These are phyloP conservation scores for Amphipoea lucens DNA, from an alignment of 2,888 invertebrate genomes.

Conservation along the genomic window DNA sequence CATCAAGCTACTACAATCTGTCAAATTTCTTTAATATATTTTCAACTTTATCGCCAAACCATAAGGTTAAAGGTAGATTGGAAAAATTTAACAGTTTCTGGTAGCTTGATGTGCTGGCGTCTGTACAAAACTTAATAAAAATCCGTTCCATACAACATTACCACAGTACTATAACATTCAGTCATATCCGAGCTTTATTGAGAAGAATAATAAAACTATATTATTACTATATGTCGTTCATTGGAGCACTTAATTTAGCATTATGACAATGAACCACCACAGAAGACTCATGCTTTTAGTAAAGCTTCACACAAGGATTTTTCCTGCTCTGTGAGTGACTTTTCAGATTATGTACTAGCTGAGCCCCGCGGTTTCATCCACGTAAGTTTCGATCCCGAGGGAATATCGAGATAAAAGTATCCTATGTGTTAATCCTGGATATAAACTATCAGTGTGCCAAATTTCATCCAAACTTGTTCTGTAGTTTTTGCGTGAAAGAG, in stretches of 20 bases:
- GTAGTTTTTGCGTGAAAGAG: too few species aligned
- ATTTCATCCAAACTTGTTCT: background rate
- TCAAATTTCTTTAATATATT: too few species aligned
- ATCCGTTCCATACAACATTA: slow-evolving; percentile 2
- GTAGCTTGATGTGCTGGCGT: too few species aligned
- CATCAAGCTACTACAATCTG: too few species aligned
- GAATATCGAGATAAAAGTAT: too few species aligned
- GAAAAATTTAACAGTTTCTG: too few species aligned
- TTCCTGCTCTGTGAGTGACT: background rate
- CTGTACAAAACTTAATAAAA: slow-evolving; percentile 23
- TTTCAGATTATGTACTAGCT: background rate
- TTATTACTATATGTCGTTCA: slow-evolving; percentile 57
- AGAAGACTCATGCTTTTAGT: slow-evolving; percentile 29
- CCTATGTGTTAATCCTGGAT: background rate
- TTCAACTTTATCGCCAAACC: too few species aligned
- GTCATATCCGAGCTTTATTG: slow-evolving; percentile 47
- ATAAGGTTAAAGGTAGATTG: too few species aligned
- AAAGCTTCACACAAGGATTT: background rate
- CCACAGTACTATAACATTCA: slow-evolving; percentile 20
- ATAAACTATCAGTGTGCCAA: background rate
- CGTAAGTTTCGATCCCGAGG: too few species aligned
- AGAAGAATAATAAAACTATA: slow-evolving; percentile 55
- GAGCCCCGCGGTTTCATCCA: background rate
- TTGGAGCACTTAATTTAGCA: slow-evolving; percentile 41
- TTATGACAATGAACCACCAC: slow-evolving; percentile 12